Base-by-base conservation (phyloP, 2,113 vertebrate species). In the Atlantisia rogersi region DNA sequence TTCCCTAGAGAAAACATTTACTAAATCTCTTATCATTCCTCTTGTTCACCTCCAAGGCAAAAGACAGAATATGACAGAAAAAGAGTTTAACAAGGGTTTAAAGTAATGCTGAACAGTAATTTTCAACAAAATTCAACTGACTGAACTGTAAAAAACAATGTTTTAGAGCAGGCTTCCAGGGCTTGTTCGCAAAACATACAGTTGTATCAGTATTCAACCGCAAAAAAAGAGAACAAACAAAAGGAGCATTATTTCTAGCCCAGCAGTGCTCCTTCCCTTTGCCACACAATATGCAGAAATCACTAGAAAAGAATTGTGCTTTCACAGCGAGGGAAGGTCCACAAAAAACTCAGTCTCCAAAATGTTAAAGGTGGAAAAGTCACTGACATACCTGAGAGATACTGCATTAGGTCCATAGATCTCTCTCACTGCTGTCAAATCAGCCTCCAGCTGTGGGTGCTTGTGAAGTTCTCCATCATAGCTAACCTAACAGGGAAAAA, bases 391-490 rank as follows among this genome's bases (percentile, higher is more conserved):
- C 98, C 98, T 99, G 98, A 99, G 98, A 98, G 98, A 99, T 95
- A 99, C 98, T 93, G 98, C 98, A 44, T 97, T 98, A 82, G 97
- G 97, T 84, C 98, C 98, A 69, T 98, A 98, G 82, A 98, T 90
- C 85, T 98, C 98, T 95, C 98, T 98, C 93, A 99, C 98, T 11
- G 98, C 98, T 28, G 97, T 98, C 86, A 99, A 94, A 91, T 99
- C 98, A 48, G 98, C 98, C 86, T 99, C 98, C 68, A 99, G 94
- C 88, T 98, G 98, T 25, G 98, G 98, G 82, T 99, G 98, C 73
- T 99, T 99, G 90, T 98, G 98, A 70, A 98, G 98, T 70, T 99
- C 98, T 42, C 98, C 98, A n/a, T 98, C 98, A 58, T 98, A 99
- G 97, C 97, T 99, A 93, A 98, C 98, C 98, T 99, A 95, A 25